A percentile compares a stretch with the other conserved stretches of the same genome.
phyloP scores from a whole-genome alignment of 1,140 invertebrate species.

The Bombus pascuorum region DNA sequence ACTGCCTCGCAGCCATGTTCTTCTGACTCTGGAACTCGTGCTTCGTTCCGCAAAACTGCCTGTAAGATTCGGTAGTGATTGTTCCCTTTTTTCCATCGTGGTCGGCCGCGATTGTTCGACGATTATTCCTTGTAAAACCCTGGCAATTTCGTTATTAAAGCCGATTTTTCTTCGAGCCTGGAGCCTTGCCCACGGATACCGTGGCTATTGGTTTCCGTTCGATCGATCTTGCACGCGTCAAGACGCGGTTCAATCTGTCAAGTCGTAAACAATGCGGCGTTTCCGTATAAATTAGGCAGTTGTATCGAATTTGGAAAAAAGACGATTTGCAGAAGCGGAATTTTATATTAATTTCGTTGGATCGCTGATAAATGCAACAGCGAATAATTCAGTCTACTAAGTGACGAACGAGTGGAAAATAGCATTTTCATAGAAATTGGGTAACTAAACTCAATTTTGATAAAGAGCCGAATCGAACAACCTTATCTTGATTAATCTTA shows the following conservation, averaged over 20 bases:
- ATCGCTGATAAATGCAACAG: neutral
- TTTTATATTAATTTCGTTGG: neutral
- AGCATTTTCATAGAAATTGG: too few species aligned
- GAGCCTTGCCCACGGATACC: neutral
- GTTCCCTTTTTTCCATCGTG: constrained; percentile 3
- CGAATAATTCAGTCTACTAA: too few species aligned
- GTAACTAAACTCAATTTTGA: too few species aligned
- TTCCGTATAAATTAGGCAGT: neutral
- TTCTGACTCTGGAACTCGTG: constrained; percentile 47
- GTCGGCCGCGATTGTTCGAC: constrained; percentile 34
- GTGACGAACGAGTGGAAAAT: too few species aligned
- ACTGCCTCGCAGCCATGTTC: constrained; percentile 52
- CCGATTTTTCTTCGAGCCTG: neutral
- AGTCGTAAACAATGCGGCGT: neutral
- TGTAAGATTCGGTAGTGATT: constrained; percentile 38
- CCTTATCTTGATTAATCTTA: too few species aligned
- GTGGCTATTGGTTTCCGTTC: neutral
- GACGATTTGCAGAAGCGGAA: neutral
- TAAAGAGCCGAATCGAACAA: too few species aligned
- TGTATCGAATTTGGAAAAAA: neutral
- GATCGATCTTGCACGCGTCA: neutral
- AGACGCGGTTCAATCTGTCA: neutral
- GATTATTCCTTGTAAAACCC: constrained; percentile 37
- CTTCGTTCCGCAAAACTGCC: constrained; percentile 41
- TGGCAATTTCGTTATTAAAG: constrained; percentile 49